A percentile compares a stretch with the other conserved stretches of the same genome.
Evolutionary conservation across 2,888 invertebrate genomes (phyloP).

Genomic region (Ellobium chinense): DNA sequence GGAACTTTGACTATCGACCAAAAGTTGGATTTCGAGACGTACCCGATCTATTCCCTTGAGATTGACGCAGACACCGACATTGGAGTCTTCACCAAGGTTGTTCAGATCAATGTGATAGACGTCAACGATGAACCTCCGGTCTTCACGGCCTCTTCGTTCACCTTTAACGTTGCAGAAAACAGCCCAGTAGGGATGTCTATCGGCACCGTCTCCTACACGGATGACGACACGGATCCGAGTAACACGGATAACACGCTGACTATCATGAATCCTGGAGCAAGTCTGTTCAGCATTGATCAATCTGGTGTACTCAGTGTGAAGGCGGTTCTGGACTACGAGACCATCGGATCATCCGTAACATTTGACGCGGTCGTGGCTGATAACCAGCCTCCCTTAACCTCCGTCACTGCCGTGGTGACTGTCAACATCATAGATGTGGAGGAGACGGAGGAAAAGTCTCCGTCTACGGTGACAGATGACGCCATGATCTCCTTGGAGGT

Average conservation of each 20-base stretch:
- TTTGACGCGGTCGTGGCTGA: slow-evolving; percentile 55
- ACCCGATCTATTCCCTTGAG: slow-evolving; percentile 4
- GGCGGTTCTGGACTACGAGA: slow-evolving; percentile 51
- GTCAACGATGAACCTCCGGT: slow-evolving; percentile 64
- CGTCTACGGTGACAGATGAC: slow-evolving; percentile 21
- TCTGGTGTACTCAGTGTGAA: slow-evolving; percentile 50
- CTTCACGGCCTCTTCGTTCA: slow-evolving; percentile 51
- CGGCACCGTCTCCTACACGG: slow-evolving; percentile 55
- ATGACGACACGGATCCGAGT: slow-evolving; percentile 56
- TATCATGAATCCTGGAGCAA: slow-evolving; percentile 44
- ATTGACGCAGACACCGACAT: not conserved
- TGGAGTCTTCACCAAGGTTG: not conserved
- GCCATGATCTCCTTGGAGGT: slow-evolving; percentile 49
- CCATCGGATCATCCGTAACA: slow-evolving; percentile 32
- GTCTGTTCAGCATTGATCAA: slow-evolving; percentile 48
- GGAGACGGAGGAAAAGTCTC: slow-evolving; percentile 17
- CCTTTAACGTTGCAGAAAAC: slow-evolving; percentile 57
- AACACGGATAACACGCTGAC: slow-evolving; percentile 55
- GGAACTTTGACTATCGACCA: slow-evolving; percentile 45
- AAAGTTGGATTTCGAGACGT: slow-evolving; percentile 49
- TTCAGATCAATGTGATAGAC: slow-evolving; percentile 57
- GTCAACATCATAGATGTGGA: slow-evolving; percentile 55
- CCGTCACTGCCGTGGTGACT: slow-evolving; percentile 47
- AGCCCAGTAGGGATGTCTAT: slow-evolving; percentile 58
- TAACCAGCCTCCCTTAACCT: slow-evolving; percentile 47